Conservation (phyloP, 2,797 vertebrate genomes). For the Myripristis jacobus region DNA sequence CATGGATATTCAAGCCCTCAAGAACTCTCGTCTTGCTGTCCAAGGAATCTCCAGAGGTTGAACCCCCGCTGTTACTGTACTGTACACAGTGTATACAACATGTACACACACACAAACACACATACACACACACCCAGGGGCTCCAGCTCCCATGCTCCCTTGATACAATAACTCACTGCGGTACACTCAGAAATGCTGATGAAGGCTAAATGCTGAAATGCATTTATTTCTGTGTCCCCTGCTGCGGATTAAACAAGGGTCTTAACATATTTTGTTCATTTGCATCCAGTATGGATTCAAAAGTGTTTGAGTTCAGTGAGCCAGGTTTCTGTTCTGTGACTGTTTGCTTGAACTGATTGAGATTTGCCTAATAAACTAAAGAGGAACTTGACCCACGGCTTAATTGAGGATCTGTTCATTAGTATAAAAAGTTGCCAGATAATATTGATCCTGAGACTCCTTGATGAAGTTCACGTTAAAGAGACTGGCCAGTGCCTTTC, state of each 20-base stretch:
- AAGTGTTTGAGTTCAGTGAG: background rate
- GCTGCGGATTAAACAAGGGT: background rate
- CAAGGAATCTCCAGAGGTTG: background rate
- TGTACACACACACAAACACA: slow-evolving; percentile 4
- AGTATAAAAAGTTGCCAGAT: slow-evolving; percentile 29
- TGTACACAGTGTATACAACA: background rate
- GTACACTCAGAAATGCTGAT: background rate
- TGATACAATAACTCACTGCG: slow-evolving; percentile 4
- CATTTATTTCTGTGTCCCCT: background rate
- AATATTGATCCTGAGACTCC: slow-evolving; percentile 23
- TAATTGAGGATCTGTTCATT: slow-evolving; percentile 23
- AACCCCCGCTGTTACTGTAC: background rate
- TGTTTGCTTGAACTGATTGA: background rate
- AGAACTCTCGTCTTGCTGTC: background rate
- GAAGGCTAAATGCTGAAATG: slow-evolving; percentile 6
- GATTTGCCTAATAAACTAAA: background rate
- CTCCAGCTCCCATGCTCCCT: background rate
- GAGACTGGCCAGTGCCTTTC: background rate
- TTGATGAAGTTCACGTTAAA: slow-evolving; percentile 31
- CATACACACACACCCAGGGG: background rate
- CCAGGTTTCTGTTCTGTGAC: background rate
- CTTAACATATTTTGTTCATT: background rate
- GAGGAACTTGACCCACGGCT: background rate
- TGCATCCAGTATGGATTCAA: too few relatives aligned
- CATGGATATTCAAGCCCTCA: slow-evolving; percentile 17